Percentiles rank a stretch among this genome's conserved stretches.
phyloP scores from a whole-genome alignment of 2,888 invertebrate species.

The Macrophya alboannulata region DNA sequence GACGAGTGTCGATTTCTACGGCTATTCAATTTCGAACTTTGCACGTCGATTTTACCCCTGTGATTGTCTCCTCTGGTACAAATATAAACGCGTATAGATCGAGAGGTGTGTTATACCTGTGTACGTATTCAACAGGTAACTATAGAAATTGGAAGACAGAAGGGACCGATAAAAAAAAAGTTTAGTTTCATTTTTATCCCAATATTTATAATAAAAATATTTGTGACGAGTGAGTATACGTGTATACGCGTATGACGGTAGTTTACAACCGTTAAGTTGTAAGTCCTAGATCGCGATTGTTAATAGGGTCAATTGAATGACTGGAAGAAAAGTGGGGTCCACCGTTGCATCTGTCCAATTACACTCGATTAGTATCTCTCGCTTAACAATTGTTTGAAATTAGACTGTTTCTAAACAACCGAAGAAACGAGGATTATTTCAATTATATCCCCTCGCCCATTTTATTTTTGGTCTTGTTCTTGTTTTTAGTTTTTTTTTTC shows the following conservation, averaged over 20 bases:
- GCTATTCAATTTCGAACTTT: background rate
- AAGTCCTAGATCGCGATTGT: background rate
- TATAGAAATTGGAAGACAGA: background rate
- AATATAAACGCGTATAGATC: too few relatives aligned
- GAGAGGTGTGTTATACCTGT: too few relatives aligned
- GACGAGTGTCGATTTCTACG: constrained; percentile 34
- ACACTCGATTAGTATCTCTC: background rate
- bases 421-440: background rate
- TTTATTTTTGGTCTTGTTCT: background rate
- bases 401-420: background rate
- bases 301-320: constrained; percentile 29
- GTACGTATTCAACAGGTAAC: constrained; percentile 21
- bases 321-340: background rate
- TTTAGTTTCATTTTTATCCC: too few relatives aligned
- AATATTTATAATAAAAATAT: background rate
- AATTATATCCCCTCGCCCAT: background rate
- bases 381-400: background rate
- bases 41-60: constrained; percentile 14
- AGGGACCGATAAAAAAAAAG: background rate
- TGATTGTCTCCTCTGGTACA: background rate
- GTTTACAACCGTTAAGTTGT: background rate
- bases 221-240: background rate
- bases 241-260: background rate
- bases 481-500: background rate
- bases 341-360: constrained; percentile 10